Evolutionary conservation across 2,797 vertebrate species (phyloP).

Genomic region (Hybognathus amarus): DNA sequence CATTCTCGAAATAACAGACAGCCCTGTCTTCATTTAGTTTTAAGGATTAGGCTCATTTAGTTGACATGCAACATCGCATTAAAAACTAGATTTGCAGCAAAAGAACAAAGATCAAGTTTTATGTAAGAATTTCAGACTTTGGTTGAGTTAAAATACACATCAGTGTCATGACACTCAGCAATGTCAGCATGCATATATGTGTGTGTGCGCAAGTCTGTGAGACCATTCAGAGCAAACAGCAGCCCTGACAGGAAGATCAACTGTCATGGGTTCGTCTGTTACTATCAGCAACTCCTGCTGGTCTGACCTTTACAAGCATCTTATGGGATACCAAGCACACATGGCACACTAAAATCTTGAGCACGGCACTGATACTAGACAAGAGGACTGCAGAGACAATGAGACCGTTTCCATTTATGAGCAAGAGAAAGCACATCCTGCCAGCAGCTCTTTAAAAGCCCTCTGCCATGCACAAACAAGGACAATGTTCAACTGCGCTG

Average conservation of each 20-base stretch:
- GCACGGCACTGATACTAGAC: conserved; percentile 28
- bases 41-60: neutral
- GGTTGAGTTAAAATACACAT: no score
- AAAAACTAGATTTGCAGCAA: neutral
- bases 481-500: conserved; percentile 2
- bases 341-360: conserved; percentile 37
- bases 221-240: neutral
- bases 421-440: conserved; percentile 40
- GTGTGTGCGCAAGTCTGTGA: neutral
- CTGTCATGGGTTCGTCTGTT: conserved; percentile 7
- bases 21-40: neutral
- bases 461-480: neutral
- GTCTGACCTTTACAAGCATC: conserved; percentile 53
- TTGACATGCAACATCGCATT: neutral
- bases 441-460: neutral
- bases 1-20: neutral
- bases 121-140: no score
- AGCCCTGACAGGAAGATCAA: neutral
- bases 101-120: neutral
- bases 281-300: conserved; percentile 48
- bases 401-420: conserved; percentile 30
- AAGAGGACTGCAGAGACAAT: conserved; percentile 35
- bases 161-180: no score
- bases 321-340: conserved; percentile 37
- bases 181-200: no score